Conservation (phyloP, 1,140 invertebrate genomes). For the Nilaparvata lugens region DNA sequence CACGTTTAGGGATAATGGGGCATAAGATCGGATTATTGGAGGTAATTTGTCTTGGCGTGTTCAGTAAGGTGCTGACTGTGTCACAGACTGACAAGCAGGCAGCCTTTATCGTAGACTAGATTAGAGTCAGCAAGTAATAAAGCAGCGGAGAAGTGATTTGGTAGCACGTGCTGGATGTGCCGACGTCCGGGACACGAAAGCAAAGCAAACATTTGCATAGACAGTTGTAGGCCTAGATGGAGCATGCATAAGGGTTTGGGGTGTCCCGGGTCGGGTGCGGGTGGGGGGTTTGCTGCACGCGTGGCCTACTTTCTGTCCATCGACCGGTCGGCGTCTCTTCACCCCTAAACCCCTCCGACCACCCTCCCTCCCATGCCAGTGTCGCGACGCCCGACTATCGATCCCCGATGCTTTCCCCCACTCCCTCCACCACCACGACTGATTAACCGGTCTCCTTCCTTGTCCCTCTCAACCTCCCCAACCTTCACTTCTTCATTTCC, state of each 20-base stretch:
- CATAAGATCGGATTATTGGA: no score
- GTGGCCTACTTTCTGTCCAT: conserved; percentile 1
- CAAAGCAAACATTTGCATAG: no score
- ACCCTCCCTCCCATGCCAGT: background rate
- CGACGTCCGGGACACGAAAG: no score
- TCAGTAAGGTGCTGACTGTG: no score
- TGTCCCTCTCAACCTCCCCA: background rate
- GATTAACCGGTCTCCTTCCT: background rate
- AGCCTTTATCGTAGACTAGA: no score
- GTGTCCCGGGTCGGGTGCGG: background rate
- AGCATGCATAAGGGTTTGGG: background rate
- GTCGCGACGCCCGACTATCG: conserved; percentile 2
- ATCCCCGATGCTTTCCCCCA: background rate
- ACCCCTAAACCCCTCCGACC: background rate
- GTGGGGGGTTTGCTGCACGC: background rate
- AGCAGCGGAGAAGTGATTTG: no score
- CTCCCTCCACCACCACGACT: background rate
- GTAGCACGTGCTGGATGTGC: no score
- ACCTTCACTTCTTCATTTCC: no score
- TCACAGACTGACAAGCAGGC: no score
- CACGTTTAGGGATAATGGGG: no score
- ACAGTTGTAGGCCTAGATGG: background rate
- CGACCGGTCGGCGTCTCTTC: background rate
- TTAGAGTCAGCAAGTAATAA: no score
- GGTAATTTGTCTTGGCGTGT: no score